Conservation (phyloP, 2,113 vertebrate genomes). For the Nanorana parkeri region DNA sequence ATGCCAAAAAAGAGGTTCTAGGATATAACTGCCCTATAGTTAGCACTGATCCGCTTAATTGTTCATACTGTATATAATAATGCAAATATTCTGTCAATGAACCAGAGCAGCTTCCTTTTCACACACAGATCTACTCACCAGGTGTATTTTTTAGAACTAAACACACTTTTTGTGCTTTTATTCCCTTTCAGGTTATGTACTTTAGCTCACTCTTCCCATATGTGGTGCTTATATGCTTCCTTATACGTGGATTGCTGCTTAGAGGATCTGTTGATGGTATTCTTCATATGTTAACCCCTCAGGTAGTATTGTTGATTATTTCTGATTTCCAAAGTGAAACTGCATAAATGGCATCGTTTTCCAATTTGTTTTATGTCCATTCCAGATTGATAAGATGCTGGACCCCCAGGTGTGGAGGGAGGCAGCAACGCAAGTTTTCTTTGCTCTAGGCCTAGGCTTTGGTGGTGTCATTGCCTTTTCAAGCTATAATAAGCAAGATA, state of each 20-base stretch:
- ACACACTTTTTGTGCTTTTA: background rate
- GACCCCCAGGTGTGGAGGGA: conserved; percentile 97
- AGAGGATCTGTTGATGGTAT: conserved; percentile 93
- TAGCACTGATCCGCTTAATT: too few relatives aligned
- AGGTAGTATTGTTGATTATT: conserved; percentile 75
- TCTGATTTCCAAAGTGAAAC: background rate
- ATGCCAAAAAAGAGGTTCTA: too few relatives aligned
- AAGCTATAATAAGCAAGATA: conserved; percentile 98
- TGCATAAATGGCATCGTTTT: background rate
- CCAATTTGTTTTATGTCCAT: background rate
- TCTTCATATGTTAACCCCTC: conserved; percentile 97
- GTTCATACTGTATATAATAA: too few relatives aligned
- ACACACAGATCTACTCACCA: too few relatives aligned
- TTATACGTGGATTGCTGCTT: conserved; percentile 90
- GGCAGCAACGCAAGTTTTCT: conserved; percentile 97
- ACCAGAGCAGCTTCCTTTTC: too few relatives aligned
- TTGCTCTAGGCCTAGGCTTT: conserved; percentile 92
- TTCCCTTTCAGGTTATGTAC: conserved; percentile 91
- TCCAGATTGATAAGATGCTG: conserved; percentile 96
- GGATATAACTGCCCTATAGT: too few relatives aligned
- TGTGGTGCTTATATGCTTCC: conserved; percentile 95
- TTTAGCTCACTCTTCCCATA: conserved; percentile 99
- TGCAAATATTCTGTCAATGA: too few relatives aligned
- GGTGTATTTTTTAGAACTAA: too few relatives aligned
- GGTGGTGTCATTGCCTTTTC: conserved; percentile 98